These are phyloP conservation scores for Chouioia cunea DNA, from an alignment of 2,888 invertebrate species.

Conservation along the genomic window DNA sequence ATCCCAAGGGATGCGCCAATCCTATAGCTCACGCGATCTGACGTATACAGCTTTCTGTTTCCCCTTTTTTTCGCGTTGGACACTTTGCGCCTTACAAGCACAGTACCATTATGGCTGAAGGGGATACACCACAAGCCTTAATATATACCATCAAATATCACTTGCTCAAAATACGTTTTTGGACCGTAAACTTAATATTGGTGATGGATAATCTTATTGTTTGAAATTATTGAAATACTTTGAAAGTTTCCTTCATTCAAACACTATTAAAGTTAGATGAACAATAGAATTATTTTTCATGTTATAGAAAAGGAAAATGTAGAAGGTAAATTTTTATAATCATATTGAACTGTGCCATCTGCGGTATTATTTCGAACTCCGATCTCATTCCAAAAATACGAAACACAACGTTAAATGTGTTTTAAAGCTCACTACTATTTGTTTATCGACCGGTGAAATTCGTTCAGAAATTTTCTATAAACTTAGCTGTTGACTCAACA, in stretches of 20 bases:
- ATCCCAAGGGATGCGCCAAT: slow-evolving; percentile 56
- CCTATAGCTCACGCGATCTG: slow-evolving; percentile 56
- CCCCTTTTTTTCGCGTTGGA: neutral
- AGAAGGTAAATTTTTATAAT: neutral
- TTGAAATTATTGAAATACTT: neutral
- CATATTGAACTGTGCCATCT: slow-evolving; percentile 50
- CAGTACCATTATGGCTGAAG: slow-evolving; percentile 47
- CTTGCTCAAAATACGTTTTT: slow-evolving; percentile 24
- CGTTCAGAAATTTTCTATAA: neutral
- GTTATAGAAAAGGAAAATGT: neutral
- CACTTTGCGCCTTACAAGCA: slow-evolving; percentile 24
- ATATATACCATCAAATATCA: slow-evolving; percentile 53
- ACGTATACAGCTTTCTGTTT: slow-evolving; percentile 47
- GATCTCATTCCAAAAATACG: neutral
- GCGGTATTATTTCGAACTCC: slow-evolving; percentile 29
- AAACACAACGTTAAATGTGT: neutral
- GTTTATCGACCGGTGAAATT: slow-evolving; percentile 25
- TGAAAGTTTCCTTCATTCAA: too few species aligned
- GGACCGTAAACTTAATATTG: neutral
- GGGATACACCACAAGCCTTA: slow-evolving; percentile 27
- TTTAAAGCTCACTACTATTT: neutral
- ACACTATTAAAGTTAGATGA: too few species aligned
- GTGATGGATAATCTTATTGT: slow-evolving; percentile 22
- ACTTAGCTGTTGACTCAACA: neutral
- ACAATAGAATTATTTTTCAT: neutral